Evolutionary conservation across 2,797 vertebrate genomes (phyloP), one percentile per base, ranked within the genome.

Genomic region (Centropyge bicolor): DNA sequence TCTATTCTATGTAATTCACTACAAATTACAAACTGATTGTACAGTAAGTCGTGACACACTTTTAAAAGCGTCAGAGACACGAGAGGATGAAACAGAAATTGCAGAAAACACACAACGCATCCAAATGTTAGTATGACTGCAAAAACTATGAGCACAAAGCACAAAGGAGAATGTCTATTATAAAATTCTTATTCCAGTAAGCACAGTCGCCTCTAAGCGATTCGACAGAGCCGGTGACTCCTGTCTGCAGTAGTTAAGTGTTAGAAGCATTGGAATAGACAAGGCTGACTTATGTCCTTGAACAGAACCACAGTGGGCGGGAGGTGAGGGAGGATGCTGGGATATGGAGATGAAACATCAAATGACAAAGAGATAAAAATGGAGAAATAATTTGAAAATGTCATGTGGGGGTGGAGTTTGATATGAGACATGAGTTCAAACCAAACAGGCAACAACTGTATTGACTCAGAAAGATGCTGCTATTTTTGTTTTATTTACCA

Each of bases 261-360:
- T 93, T 82, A 92, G 80, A 92, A 88, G 82, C 89, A 88, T 89
- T 91, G 84, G 86, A 80, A 90, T 89, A 91, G 90, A 85, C 63
- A 70, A 91, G 91, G 94, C 93, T 94, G 96, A 97, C 98, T 98
- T 98, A 96, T 99, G 98, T 99, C 98, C 98, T 99, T 99, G 98
- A 99, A 96, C 98, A 99, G 98, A 94, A 95, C 90, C 90, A 82
- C 91, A 92, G 95, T 91, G 93, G 95, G 90, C 67, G 82, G 96
- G 88, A 70, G 86, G 85, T 80, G 84, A 82, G 87, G 90, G 83
- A 88, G 80, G 93, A 88, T 93, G 93, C 92, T 90, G 90, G 93
- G 85, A 85, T 68, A 84, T 88, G 83, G 68, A 83, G 78, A 89
- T 63, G 80, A 85, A 88, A 89, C 88, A 85, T 82, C 85, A 88